Percentiles rank a stretch among this genome's conserved stretches.
Conservation (phyloP, 2,888 invertebrate genomes). For the Sialis lutaria region DNA sequence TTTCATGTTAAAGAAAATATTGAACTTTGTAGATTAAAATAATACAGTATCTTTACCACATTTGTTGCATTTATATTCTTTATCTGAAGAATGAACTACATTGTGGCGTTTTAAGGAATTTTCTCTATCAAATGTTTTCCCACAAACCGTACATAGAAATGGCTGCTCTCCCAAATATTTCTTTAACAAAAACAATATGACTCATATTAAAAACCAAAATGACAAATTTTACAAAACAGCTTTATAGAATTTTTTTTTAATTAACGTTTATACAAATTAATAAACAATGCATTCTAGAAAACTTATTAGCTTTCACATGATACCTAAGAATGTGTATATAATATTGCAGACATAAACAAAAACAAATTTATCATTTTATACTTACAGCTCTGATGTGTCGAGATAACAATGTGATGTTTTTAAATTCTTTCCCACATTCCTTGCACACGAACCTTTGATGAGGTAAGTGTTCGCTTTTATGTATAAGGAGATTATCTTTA, state of each 20-base stretch:
- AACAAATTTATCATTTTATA: background rate
- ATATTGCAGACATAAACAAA: background rate
- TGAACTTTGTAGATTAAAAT: background rate
- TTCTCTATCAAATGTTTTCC: slow-evolving; percentile 25
- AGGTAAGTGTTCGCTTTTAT: background rate
- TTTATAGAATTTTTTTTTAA: background rate
- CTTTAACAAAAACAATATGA: slow-evolving; percentile 18
- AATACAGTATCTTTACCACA: background rate
- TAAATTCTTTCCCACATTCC: slow-evolving; percentile 2
- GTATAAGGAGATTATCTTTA: background rate
- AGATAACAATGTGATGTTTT: background rate
- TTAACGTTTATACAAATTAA: background rate
- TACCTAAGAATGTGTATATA: background rate
- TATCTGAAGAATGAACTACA: background rate
- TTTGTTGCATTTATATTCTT: background rate
- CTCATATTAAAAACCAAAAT: background rate
- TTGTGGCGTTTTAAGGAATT: background rate
- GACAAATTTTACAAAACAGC: background rate
- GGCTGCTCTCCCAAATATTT: slow-evolving; percentile 36
- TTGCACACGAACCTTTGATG: slow-evolving; percentile 1
- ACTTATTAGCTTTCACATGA: background rate
- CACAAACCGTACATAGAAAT: slow-evolving; percentile 29
- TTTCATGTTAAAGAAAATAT: background rate
- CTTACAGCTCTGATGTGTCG: slow-evolving; percentile 1
- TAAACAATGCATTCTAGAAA: background rate